Evolutionary conservation across 2,797 vertebrate species (phyloP), one percentile per base, ranked within the genome.

Genomic region (Balearica regulorum): DNA sequence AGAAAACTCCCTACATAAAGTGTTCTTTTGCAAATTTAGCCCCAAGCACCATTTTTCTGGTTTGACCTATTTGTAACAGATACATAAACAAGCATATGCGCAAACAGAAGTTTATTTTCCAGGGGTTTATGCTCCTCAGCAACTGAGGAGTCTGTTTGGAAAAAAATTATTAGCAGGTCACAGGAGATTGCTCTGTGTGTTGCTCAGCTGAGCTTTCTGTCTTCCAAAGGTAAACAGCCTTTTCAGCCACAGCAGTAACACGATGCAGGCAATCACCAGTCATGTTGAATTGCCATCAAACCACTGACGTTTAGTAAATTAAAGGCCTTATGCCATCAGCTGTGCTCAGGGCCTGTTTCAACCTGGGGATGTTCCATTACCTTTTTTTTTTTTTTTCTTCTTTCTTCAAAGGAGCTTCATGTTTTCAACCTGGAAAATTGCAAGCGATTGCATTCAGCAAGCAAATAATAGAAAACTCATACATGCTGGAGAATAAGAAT

Each of bases 241-340:
- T 96, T 96, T 87, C 90, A 94, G 94, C 86, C 91, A 39, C 81
- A 93, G 96, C 77, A 94, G 94, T 83, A 97, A 96, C 95, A 96
- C 2, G 68, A 97, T 65, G 93, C 93, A 96, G 96, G 96, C 97
- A 97, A 97, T 97, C 94, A 90, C 95, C 93, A 96, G 96, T 93
- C 96, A 78, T 91, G 96, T 92, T 94, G 96, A 97, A 98, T 95
- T 97, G 95, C 96, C 96, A 98, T 98, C 97, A 98, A 97, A 98
- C 95, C 94, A 94, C 96, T 98, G 97, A 96, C 7, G 20, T 88
- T 91, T 73, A 93, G 82, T 70, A 98, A 97, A 98, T 97, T 97
- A 97, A 97, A 97, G 95, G 93, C 91, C 93, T 89, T 85, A 16
- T 78, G 96, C 95, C 97, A 97, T 89, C 94, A 95, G 93, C 81